phyloP scores from a whole-genome alignment of 2,888 invertebrate genomes.

The Polyploca ridens region DNA sequence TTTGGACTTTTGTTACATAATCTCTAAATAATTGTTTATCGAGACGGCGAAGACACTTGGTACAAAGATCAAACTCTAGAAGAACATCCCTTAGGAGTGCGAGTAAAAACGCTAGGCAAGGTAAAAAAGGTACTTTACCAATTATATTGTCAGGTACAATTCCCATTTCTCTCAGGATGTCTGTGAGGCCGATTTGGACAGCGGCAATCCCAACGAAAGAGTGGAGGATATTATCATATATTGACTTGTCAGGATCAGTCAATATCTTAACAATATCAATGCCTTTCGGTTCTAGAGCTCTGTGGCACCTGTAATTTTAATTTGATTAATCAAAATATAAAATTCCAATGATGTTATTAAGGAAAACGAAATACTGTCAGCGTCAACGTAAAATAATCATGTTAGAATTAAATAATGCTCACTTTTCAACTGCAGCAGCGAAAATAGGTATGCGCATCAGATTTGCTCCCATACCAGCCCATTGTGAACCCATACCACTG shows the following conservation, averaged over 20 bases:
- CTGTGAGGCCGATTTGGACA: slow-evolving; percentile 85
- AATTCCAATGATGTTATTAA: too few relatives aligned
- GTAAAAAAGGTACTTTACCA: slow-evolving; percentile 65
- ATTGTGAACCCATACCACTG: slow-evolving; percentile 89
- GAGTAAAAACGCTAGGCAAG: too few relatives aligned
- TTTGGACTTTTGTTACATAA: too few relatives aligned
- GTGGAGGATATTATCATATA: slow-evolving; percentile 86
- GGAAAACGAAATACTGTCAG: too few relatives aligned
- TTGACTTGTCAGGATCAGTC: slow-evolving; percentile 82
- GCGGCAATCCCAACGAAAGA: slow-evolving; percentile 90
- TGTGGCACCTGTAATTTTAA: slow-evolving; percentile 69
- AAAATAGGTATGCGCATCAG: slow-evolving; percentile 86
- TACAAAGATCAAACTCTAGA: too few relatives aligned
- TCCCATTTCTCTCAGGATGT: slow-evolving; percentile 84
- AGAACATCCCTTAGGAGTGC: too few relatives aligned
- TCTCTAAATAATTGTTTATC: too few relatives aligned
- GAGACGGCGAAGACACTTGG: too few relatives aligned
- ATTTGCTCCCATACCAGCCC: slow-evolving; percentile 86
- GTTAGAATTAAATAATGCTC: slow-evolving; percentile 10
- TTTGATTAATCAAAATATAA: not conserved
- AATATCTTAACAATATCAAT: slow-evolving; percentile 86
- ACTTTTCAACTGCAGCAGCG: slow-evolving; percentile 73
- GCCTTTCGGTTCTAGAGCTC: slow-evolving; percentile 82
- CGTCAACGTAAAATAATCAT: too few relatives aligned
- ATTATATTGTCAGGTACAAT: slow-evolving; percentile 89